Evolutionary conservation across 2,113 vertebrate genomes (phyloP).

Genomic region (Erythrocercus mccallii): DNA sequence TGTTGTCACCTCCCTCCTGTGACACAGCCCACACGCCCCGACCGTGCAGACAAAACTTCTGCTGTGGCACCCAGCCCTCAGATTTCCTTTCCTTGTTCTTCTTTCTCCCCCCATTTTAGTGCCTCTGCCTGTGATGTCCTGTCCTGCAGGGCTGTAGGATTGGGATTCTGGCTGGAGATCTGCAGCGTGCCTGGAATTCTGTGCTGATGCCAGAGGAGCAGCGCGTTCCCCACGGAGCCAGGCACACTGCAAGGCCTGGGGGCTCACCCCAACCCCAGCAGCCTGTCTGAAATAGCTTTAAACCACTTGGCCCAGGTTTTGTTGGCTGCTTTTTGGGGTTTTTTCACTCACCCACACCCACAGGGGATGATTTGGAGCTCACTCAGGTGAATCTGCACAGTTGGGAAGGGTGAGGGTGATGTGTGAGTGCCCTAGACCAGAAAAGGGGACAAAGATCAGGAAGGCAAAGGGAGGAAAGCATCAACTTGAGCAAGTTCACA

Average conservation of each 20-base stretch:
- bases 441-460: neutral
- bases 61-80: no score
- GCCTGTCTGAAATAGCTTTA: neutral
- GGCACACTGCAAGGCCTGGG: neutral
- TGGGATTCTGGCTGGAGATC: neutral
- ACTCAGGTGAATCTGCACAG: neutral
- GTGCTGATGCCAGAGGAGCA: neutral
- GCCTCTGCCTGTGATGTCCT: neutral
- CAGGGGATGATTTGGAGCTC: neutral
- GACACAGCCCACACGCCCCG: accelerated
- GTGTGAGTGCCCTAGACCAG: neutral
- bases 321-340: neutral
- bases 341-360: neutral
- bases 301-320: neutral
- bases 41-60: neutral
- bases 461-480: neutral
- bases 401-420: neutral
- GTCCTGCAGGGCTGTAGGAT: neutral
- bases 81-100: neutral
- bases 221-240: accelerated
- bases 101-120: neutral
- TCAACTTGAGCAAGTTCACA: neutral
- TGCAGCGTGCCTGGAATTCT: neutral
- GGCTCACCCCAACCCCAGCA: neutral
- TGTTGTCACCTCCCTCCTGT: neutral